phyloP scores from a whole-genome alignment of 2,888 invertebrate genomes.

The Cephus rjabovi region DNA sequence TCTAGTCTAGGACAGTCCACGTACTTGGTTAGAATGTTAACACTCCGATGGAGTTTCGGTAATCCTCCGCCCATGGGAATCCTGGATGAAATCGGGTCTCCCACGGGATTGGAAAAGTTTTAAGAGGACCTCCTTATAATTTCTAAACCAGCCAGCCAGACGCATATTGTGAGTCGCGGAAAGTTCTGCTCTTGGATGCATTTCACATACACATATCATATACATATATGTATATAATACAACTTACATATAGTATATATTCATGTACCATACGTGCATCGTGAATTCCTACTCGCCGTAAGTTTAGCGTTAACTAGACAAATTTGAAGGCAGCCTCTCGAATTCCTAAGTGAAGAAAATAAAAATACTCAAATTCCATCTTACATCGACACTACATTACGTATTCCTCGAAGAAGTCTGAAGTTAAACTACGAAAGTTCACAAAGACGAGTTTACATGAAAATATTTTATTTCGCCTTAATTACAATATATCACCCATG shows the following conservation, averaged over 20 bases:
- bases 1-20: not conserved
- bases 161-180: not conserved
- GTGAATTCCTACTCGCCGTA: not conserved
- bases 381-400: not conserved
- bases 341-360: not conserved
- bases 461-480: not conserved
- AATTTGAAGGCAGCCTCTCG: not conserved
- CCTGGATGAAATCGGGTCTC: not conserved
- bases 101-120: constrained; percentile 7
- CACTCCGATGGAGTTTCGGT: not conserved
- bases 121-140: constrained; percentile 1
- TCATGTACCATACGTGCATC: not conserved
- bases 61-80: not conserved
- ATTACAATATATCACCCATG: not conserved
- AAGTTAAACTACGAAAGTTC: not conserved
- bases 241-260: too few relatives aligned
- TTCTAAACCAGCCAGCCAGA: not conserved
- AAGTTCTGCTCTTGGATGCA: not conserved
- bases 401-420: not conserved
- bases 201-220: not conserved
- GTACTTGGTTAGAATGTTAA: not conserved
- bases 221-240: not conserved
- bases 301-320: not conserved
- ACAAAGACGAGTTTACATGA: not conserved
- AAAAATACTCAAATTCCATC: not conserved